Evolutionary conservation across 1,140 invertebrate species (phyloP), one percentile per base, ranked within the genome.

Genomic region (Ips nitidus): DNA sequence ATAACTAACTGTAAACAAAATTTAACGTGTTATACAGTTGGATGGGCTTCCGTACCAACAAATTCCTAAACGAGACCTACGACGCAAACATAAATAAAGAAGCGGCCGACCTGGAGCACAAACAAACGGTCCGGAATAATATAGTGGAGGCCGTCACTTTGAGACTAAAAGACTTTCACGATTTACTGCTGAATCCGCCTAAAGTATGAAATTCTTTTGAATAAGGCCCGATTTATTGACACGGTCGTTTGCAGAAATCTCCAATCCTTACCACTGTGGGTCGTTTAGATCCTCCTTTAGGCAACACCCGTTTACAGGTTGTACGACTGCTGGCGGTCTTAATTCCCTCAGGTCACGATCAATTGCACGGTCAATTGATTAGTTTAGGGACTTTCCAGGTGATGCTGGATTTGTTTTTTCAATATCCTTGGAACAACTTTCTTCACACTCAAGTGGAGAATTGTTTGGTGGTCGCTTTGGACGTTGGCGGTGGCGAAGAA

Each of bases 371-470:
- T 22, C 81, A 83, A n/a, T 65, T 85, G 61, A 76, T 83, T 37
- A 75, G 77, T 7, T 75, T 84, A 39, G 81, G 68, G 41, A 84
- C 83, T 4, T 76, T 84, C 66, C 75, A 79, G 42, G 77, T 83
- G 74, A 82, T 90, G 56, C 80, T 94, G 84, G 90, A 94, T 83
- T 83, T 95, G 81, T 91, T 93, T 85, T 93, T 94, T 81, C 84
- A 86, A 77, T 94, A 90, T 84, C 84, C 86, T 41, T 90, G 91
- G 87, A 95, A 96, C 83, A 96, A 94, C 84, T 95, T 95, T 82
- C 83, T 95, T 73, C 94, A 95, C 82, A 90, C 90, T 66, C 90
- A 94, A 84, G 90, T 94, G 57, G 88, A 90, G 80, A 86, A 88
- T 78, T 89, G 89, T 77, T 83, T 95, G 64, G 82, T 84, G 60